These are phyloP conservation scores for Pollachius pollachius DNA, from an alignment of 2,113 vertebrate genomes.

Conservation along the genomic window DNA sequence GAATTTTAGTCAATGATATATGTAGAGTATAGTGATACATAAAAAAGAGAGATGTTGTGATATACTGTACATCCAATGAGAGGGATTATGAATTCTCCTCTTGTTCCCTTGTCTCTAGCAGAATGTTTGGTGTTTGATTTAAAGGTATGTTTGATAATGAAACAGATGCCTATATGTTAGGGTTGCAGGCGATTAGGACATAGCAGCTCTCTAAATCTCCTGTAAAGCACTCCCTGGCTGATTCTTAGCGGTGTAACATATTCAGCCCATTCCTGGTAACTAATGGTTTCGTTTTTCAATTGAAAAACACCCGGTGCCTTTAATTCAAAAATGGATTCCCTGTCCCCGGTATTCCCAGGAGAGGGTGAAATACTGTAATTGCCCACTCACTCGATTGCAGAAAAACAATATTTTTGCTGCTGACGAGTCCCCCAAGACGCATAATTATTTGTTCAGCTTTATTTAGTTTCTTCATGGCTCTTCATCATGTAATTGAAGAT, in stretches of 20 bases:
- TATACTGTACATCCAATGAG: too few species aligned
- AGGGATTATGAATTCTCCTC: too few species aligned
- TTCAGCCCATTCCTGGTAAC: background rate
- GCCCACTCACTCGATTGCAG: slow-evolving; percentile 44
- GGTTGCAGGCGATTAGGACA: too few species aligned
- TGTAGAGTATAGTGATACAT: too few species aligned
- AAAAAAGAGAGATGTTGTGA: too few species aligned
- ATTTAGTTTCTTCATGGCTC: slow-evolving; percentile 41
- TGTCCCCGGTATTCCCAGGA: slow-evolving; percentile 27
- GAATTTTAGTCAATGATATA: too few species aligned
- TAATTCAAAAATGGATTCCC: slow-evolving; percentile 37
- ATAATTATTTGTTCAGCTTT: slow-evolving; percentile 59
- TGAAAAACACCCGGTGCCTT: slow-evolving; percentile 42
- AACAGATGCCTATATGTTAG: too few species aligned
- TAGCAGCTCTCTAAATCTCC: background rate
- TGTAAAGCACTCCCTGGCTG: slow-evolving; percentile 5
- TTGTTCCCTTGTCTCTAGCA: too few species aligned
- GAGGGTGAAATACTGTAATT: slow-evolving; percentile 50
- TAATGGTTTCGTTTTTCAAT: slow-evolving; percentile 42
- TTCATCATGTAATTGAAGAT: slow-evolving; percentile 49
- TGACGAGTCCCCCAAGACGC: slow-evolving; percentile 53
- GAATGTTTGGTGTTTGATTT: too few species aligned
- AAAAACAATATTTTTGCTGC: slow-evolving; percentile 42
- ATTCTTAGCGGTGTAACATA: slow-evolving; percentile 17
- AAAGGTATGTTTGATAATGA: too few species aligned